Base-by-base conservation (phyloP, 2,888 invertebrate species). In the Phyllotreta cruciferae region DNA sequence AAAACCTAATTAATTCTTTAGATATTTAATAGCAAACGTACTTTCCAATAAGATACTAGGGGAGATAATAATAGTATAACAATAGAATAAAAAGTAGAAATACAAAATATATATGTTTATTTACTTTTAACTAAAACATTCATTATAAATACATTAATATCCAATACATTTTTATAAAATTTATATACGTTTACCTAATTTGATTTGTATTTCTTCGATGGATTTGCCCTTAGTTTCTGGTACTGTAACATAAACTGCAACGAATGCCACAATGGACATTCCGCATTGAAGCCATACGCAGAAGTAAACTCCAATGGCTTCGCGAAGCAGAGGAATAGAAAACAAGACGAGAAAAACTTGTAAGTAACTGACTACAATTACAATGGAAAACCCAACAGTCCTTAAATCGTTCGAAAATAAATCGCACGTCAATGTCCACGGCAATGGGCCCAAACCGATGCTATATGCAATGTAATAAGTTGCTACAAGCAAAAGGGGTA, bases 361-460 rank as follows among this genome's bases (percentile, higher is more conserved):
- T 6, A 64, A n/a, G 13, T 61, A 62, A 9, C 66, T 64, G 39
- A 58, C 37, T 3, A 64, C 44, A 6, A 66, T 60, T 0, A 62
- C 58, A 2, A 68, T 24, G 1, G 70, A 64, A 1, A 69, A 47
- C 0, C 90, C 91, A 13, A 86, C 82, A 0, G 90, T 86, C 79
- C 91, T 91, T 1, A 92, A 88, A 69, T 90, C 88, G 0, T 88
- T 82, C 34, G 94, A 88, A 79, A 94, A 88, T 80, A 93, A 85
- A 78, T 93, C 93, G 0, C 90, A 88, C 84, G 92, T 86, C 36
- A 93, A 87, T 0, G 91, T 88, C 92, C 92, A 92, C 0, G 91
- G 90, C 38, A 92, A 77, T 0, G 91, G 90, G 1, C 94, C 92
- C 60, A 90, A 85, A 0, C 87, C 86, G 82, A 74, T 2, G 66